Base-by-base conservation (phyloP, 2,888 invertebrate genomes). In the Drosophila suboccidentalis region DNA sequence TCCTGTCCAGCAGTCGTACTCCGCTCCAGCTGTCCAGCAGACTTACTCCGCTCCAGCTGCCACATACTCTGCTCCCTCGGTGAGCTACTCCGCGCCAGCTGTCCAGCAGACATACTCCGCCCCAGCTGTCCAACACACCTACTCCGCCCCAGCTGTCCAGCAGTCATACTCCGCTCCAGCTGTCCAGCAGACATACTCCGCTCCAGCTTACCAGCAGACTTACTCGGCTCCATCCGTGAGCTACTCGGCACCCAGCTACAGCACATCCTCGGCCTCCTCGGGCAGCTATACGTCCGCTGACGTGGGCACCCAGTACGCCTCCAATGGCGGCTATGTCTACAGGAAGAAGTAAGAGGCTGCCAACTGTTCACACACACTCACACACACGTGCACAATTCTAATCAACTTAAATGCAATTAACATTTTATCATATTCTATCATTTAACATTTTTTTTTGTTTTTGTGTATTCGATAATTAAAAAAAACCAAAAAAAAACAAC, bases 241-340 rank as follows among this genome's bases (percentile, higher is more conserved):
- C 51, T 83, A 87, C 65, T 75, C 82, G 0, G 76, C 71, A 0
- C 76, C 80, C 0, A 58, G 10, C 68, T 85, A 78, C 60, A 62
- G 69, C 4, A 73, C 78, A 11, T 80, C 81, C 4, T 79, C 81
- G n/a, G 78, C 82, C 3, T 49, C 72, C 4, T 57, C 57, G 34
- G 72, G 75, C 26, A 76, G 77, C 73, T 87, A 87, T 67, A 74
- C 87, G 4, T 55, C 53, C 15, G 72, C 43, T 36, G 88, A 88
- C 82, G 77, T 71, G 26, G 92, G 87, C 41, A 92, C 92, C 66
- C 90, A 91, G 78, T 92, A 92, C 57, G 92, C 89, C 54, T 80
- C 91, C 82, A 92, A 92, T 58, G 92, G 92, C 38, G 92, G 92
- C 70, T 92, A 92, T 57, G 87, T 91, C 77, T 92, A 92, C 90